Evolutionary conservation across 2,888 invertebrate genomes (phyloP), one percentile per base, ranked within the genome.

Genomic region (Erebia palarica): DNA sequence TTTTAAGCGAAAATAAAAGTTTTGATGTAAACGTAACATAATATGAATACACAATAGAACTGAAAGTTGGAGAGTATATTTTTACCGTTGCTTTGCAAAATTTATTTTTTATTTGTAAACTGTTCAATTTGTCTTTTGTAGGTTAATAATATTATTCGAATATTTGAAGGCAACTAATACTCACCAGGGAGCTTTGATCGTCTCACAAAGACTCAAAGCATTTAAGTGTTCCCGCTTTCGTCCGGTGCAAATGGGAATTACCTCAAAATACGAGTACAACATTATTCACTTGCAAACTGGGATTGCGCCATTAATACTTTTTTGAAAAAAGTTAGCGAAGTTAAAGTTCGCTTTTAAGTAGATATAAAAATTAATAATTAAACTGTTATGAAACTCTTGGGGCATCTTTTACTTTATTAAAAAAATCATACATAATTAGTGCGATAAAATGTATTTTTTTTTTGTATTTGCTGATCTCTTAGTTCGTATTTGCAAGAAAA

Each of bases 131-230:
- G 21, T 21, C 21, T 21, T 3, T 21, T 2, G 21, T 21, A 21
- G 3, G 21, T 21, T n/a, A n/a, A n/a, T n/a, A n/a, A n/a, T n/a
- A n/a, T n/a, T n/a, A n/a, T n/a, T n/a, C n/a, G n/a, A n/a, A n/a
- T n/a, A 27, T 42, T 53, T 65, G 13, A 65, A 18, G 51, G 42
- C 55, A 53, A 55, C 65, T 53, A 16, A 55, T 55, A 65, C 16
- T 65, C 55, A 42, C 16, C 5, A 57, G 47, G 47, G 61, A 60
- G 47, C 69, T 72, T 69, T 65, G 65, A 64, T 59, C 47, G 60
- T 55, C 60, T 65, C 53, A 68, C 64, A 71, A 65, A 68, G 65
- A 21, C 60, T 65, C 65, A 42, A n/a, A 44, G 59, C 21, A 14
- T 70, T 61, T 16, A 55, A 64, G 16, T 64, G 36, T 64, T 64